These are phyloP conservation scores for Drosophila saltans DNA, from an alignment of 1,140 invertebrate genomes.

Conservation along the genomic window DNA sequence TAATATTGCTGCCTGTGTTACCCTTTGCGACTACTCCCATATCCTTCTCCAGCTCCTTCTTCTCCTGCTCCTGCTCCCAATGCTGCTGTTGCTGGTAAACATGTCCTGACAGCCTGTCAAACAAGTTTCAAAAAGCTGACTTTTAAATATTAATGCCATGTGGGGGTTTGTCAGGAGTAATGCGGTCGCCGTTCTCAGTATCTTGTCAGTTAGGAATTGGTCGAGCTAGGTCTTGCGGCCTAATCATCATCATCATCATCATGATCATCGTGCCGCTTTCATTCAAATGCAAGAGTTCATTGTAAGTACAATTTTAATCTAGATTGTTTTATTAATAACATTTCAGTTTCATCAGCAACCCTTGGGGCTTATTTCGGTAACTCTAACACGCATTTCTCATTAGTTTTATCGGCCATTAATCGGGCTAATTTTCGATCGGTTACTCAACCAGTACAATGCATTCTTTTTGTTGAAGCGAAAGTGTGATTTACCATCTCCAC, in stretches of 20 bases:
- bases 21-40: not conserved
- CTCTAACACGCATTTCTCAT: not conserved
- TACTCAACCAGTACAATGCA: not conserved
- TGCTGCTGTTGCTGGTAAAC: constrained; percentile 47
- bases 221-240: not conserved
- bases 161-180: constrained; percentile 40
- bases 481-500: not conserved
- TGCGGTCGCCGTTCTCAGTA: constrained; percentile 28
- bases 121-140: constrained; percentile 74
- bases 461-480: not conserved
- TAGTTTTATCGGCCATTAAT: not conserved
- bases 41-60: not conserved
- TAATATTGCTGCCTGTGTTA: constrained; percentile 59
- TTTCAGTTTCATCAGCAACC: not conserved
- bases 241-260: not conserved
- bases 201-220: constrained; percentile 5
- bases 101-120: constrained; percentile 74
- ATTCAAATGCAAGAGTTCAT: not conserved
- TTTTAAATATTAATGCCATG: constrained; percentile 76
- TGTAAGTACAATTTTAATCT: not conserved
- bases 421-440: not conserved
- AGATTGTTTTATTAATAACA: not conserved
- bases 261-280: not conserved
- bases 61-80: not conserved
- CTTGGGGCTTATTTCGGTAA: not conserved